Conservation (phyloP, 2,113 vertebrate genomes). For the Phylloscopus whistleri region DNA sequence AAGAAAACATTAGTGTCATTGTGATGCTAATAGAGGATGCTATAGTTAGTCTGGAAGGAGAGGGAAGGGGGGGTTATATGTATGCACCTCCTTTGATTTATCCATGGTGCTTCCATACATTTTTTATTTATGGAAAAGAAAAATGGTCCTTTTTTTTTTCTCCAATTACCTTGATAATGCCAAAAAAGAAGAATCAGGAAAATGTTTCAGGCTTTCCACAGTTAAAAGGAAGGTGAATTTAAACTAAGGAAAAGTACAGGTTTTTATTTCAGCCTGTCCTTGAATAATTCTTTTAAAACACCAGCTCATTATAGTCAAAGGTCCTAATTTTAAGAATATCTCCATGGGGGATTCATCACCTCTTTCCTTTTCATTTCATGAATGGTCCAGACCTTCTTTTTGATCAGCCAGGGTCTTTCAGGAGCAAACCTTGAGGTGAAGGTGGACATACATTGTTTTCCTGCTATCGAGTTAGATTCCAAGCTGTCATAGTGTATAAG, state of each 20-base stretch:
- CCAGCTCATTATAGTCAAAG: slow-evolving; percentile 35
- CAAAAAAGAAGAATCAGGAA: slow-evolving; percentile 32
- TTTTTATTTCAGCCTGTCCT: slow-evolving; percentile 58
- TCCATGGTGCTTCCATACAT: not conserved
- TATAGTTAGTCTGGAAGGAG: not conserved
- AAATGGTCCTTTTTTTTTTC: not conserved
- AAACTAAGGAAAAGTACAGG: not conserved
- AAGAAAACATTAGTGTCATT: slow-evolving; percentile 44
- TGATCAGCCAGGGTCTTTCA: not conserved
- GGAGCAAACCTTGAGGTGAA: slow-evolving; percentile 35
- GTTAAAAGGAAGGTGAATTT: slow-evolving; percentile 40
- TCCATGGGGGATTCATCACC: not conserved
- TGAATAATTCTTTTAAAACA: slow-evolving; percentile 48
- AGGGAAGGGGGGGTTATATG: not conserved
- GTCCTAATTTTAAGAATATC: slow-evolving; percentile 51
- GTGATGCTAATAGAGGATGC: slow-evolving; percentile 45
- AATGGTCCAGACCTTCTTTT: slow-evolving; percentile 29
- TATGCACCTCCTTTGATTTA: not conserved
- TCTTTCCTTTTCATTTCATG: slow-evolving; percentile 28
- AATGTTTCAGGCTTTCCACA: slow-evolving; percentile 28
- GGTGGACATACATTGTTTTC: slow-evolving; percentile 6
- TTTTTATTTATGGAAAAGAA: slow-evolving; percentile 36
- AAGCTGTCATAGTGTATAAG: slow-evolving; percentile 1
- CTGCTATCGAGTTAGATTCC: not conserved
- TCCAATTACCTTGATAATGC: slow-evolving; percentile 12